A percentile compares a stretch with the other conserved stretches of the same genome.
Evolutionary conservation across 2,113 vertebrate species (phyloP).

Genomic region (Echinops telfairi): DNA sequence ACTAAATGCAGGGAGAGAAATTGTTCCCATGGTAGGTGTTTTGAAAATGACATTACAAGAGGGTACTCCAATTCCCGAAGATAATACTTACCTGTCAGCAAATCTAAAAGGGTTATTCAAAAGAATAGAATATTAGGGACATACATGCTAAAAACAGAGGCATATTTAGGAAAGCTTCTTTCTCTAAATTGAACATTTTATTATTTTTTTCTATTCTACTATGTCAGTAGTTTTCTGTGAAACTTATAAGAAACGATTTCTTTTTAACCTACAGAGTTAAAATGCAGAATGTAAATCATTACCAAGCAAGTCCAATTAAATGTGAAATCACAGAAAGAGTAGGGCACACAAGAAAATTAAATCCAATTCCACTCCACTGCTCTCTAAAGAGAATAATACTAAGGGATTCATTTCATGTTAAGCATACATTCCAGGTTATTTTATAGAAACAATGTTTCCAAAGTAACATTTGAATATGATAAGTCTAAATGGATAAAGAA

Average conservation of each 20-base stretch:
- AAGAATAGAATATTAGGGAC: constrained; percentile 42
- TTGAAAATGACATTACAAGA: constrained; percentile 48
- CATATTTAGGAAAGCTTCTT: constrained; percentile 18
- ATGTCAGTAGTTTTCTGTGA: neutral
- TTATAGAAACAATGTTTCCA: constrained; percentile 35
- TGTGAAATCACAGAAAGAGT: constrained; percentile 8
- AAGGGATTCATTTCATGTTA: neutral
- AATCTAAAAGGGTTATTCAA: constrained; percentile 59
- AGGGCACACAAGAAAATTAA: constrained; percentile 9
- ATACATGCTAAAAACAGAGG: constrained; percentile 52
- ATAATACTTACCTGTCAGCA: constrained; percentile 61
- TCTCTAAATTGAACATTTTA: constrained; percentile 41
- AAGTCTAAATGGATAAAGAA: neutral
- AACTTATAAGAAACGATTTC: neutral
- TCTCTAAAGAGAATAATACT: constrained; percentile 43
- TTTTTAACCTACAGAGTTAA: neutral
- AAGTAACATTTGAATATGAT: constrained; percentile 20
- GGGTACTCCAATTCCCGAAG: neutral
- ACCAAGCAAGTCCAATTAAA: constrained; percentile 8
- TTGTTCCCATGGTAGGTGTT: constrained; percentile 57
- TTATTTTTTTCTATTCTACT: constrained; percentile 27
- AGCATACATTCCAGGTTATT: constrained; percentile 13
- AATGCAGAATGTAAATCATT: constrained; percentile 43
- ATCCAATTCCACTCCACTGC: neutral
- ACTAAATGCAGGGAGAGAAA: constrained; percentile 52